These are phyloP conservation scores for Pseudocheirus occidentalis DNA, from an alignment of 2,797 vertebrate species.

Conservation along the genomic window DNA sequence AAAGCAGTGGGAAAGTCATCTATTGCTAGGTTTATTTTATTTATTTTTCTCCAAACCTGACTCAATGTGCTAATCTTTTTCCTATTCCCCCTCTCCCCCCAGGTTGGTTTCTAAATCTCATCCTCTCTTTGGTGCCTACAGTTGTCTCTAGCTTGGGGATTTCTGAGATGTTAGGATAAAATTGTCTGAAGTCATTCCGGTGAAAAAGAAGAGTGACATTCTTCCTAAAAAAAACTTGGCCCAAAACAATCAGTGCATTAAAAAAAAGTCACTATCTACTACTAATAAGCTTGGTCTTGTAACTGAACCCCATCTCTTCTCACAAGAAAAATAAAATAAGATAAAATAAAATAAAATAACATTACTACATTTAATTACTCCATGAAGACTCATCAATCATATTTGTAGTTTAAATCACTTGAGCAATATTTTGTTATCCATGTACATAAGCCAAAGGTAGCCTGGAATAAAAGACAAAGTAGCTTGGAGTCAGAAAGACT, in stretches of 20 bases:
- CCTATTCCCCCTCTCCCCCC: not conserved
- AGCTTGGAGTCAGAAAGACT: not conserved
- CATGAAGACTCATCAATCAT: not conserved
- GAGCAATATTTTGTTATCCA: not conserved
- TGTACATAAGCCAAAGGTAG: not conserved
- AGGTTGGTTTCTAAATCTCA: not conserved
- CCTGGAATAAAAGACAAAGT: not conserved
- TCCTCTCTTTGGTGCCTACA: not conserved
- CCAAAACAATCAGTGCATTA: not conserved
- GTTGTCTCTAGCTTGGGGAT: not conserved
- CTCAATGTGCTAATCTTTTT: not conserved
- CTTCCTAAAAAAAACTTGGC: not conserved
- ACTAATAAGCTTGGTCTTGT: not conserved
- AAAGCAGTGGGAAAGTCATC: not conserved
- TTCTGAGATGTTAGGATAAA: not conserved
- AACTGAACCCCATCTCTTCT: not conserved
- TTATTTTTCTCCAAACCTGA: not conserved
- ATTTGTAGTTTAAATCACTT: not conserved
- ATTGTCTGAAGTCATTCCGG: not conserved
- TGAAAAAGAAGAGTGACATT: not conserved
- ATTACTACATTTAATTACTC: not conserved
- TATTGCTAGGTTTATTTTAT: not conserved
- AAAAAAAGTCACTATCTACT: not conserved
- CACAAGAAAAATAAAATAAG: not conserved
- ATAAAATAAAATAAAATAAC: not conserved